A percentile compares a stretch with the other conserved stretches of the same genome.
These are phyloP conservation scores for Diabrotica undecimpunctata DNA, from an alignment of 1,140 invertebrate genomes.

Conservation along the genomic window DNA sequence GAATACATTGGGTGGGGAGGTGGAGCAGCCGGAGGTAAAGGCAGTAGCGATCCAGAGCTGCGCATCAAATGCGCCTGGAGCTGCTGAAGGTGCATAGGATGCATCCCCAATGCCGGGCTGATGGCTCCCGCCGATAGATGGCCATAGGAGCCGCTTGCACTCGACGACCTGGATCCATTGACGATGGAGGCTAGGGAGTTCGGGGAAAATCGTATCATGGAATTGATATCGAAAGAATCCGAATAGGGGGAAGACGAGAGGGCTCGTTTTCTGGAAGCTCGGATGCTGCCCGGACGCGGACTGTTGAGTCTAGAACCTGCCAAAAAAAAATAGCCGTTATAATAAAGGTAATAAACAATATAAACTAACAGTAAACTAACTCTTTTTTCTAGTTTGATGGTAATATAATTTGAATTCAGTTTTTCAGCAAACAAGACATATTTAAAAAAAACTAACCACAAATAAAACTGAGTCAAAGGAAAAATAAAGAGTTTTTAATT, in stretches of 20 bases:
- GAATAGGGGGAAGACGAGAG: conserved; percentile 92
- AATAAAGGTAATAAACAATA: not conserved
- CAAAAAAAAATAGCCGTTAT: conserved; percentile 30
- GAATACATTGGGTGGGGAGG: conserved; percentile 49
- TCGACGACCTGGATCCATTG: conserved; percentile 80
- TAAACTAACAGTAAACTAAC: no score
- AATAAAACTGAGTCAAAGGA: no score
- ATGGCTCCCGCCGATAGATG: conserved; percentile 77
- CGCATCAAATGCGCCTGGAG: conserved; percentile 72
- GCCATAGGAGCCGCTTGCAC: conserved; percentile 86
- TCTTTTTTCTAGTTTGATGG: no score
- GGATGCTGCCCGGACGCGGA: conserved; percentile 56
- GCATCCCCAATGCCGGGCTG: conserved; percentile 62
- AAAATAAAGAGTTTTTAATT: no score
- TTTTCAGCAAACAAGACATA: no score
- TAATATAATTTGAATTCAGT: no score
- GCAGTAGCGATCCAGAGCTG: conserved; percentile 57
- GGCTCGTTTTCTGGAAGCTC: conserved; percentile 75
- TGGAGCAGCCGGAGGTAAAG: conserved; percentile 50
- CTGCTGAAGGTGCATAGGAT: conserved; percentile 69
- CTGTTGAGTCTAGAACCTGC: conserved; percentile 70
- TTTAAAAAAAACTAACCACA: no score
- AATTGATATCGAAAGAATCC: conserved; percentile 90
- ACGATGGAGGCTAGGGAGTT: conserved; percentile 89
- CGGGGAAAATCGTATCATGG: conserved; percentile 91